Evolutionary conservation across 64 coral and sea anemone genomes (phyloP), one percentile per base, ranked within the genome.

Genomic region (Actinia equina): DNA sequence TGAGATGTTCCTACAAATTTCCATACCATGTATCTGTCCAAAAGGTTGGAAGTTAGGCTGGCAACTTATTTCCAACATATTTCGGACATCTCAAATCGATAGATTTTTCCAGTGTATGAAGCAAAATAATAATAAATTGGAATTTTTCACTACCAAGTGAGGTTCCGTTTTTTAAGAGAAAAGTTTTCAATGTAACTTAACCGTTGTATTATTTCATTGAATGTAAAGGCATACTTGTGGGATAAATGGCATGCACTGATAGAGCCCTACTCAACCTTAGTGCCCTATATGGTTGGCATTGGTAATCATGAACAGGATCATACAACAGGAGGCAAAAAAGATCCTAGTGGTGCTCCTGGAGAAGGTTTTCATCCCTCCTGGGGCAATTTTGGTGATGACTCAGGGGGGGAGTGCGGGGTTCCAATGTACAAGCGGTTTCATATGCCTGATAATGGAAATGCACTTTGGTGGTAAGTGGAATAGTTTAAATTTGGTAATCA

Each of bases 381-480:
- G 93, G 93, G 93, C 4, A 91, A 91, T 15, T 95, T 85, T 86
- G 93, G 89, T 42, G 83, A 84, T 56, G 93, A 95, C 59, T 95
- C 93, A 9, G 86, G 89, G 55, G 93, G 93, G 2, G 93, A 95
- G 59, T 95, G 93, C 81, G 93, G 93, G 19, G 93, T 95, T 16
- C 93, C 93, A 79, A 91, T 95, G 89, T 95, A 85, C 45, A 84
- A 95, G n/a, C 81, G 93, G 12, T 95, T 95, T 79, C 93, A 95
- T 65, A 95, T 95, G 93, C 93, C 93, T 49, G 93, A 95, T 57
- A 95, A 91, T 91, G 93, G 93, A 43, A 95, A 95, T 84, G 77
- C 89, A 37, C 85, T 91, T 44, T 95, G 90, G 86, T 95, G 93
- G 93, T 95, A 91, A 94, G 93, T 89, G 30, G 30, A 37, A 0